phyloP scores from a whole-genome alignment of 2,113 vertebrate species.

The Strigops habroptila region DNA sequence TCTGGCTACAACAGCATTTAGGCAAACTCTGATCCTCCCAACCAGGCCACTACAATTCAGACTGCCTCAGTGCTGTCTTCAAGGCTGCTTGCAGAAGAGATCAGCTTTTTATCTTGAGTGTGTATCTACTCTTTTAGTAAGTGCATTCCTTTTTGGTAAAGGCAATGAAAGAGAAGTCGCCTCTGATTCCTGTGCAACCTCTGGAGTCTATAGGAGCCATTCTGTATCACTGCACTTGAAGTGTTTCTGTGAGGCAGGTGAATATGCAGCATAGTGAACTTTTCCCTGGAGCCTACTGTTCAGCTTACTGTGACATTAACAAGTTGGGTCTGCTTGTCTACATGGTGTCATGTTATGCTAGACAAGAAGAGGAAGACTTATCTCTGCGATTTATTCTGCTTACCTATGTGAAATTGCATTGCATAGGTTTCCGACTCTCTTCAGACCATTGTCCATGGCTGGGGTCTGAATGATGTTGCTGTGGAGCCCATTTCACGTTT shows the following conservation, averaged over 20 bases:
- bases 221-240: too few species aligned
- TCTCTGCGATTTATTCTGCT: not conserved
- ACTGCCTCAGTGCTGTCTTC: not conserved
- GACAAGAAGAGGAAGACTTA: not conserved
- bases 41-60: accelerated
- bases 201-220: not conserved
- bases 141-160: not conserved
- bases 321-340: not conserved
- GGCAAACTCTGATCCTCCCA: not conserved
- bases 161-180: not conserved
- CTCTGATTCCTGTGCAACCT: not conserved
- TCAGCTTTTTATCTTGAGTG: not conserved
- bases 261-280: too few species aligned
- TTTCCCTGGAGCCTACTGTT: not conserved
- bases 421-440: not conserved
- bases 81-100: not conserved
- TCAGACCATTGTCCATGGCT: accelerated
- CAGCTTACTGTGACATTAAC: not conserved
- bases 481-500: not conserved
- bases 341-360: too few species aligned
- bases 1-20: not conserved
- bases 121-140: not conserved
- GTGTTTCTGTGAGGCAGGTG: not conserved
- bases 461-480: not conserved
- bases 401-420: not conserved